These are phyloP conservation scores for Drymodes brunneopygia DNA, from an alignment of 2,113 vertebrate genomes.

Conservation along the genomic window DNA sequence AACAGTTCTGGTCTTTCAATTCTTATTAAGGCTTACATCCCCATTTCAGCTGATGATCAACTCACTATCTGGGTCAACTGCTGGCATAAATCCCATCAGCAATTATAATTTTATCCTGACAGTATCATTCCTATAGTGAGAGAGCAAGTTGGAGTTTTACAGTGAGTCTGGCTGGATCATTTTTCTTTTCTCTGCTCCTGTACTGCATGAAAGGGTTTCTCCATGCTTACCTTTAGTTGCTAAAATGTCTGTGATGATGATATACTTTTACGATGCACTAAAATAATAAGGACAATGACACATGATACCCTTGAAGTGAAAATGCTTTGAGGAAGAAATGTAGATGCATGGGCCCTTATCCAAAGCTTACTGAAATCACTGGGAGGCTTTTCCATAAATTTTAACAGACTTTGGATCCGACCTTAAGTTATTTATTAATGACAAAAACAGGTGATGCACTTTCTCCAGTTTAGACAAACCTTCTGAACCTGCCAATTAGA, in stretches of 20 bases:
- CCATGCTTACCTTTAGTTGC: background rate
- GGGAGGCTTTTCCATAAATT: background rate
- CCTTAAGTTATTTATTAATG: slow-evolving; percentile 1
- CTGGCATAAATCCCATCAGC: slow-evolving; percentile 28
- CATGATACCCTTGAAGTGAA: background rate
- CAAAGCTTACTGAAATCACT: background rate
- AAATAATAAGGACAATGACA: background rate
- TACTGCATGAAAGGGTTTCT: background rate
- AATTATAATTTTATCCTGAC: background rate
- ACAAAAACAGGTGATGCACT: background rate
- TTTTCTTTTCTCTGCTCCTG: background rate
- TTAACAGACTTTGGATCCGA: background rate
- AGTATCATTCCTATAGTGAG: background rate
- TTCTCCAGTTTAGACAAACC: background rate
- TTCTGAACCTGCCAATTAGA: background rate
- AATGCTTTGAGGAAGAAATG: background rate
- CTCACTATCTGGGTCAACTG: slow-evolving; percentile 4
- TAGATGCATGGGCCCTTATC: background rate
- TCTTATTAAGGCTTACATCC: slow-evolving; percentile 31
- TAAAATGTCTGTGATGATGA: background rate
- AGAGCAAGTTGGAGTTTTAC: background rate
- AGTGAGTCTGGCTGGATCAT: background rate
- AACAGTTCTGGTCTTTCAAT: slow-evolving; percentile 44
- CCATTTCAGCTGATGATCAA: background rate
- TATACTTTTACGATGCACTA: background rate